phyloP scores from a whole-genome alignment of 2,888 invertebrate genomes.

The Drosophila borealis region DNA sequence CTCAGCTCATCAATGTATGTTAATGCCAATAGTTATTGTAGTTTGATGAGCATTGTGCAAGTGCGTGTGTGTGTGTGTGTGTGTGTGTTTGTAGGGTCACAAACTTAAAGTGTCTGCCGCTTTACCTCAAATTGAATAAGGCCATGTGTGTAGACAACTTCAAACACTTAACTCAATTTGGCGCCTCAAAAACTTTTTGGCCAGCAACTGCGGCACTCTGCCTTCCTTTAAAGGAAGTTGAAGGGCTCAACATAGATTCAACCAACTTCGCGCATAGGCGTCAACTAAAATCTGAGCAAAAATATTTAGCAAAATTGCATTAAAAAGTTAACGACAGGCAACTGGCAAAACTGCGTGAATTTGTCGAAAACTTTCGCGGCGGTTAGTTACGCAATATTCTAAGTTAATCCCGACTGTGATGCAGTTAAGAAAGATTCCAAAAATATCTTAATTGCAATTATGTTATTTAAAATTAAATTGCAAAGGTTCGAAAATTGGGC shows the following conservation, averaged over 20 bases:
- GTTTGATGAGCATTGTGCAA: slow-evolving; percentile 42
- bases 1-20: slow-evolving; percentile 38
- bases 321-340: slow-evolving; percentile 63
- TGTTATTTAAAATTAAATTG: too few relatives aligned
- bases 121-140: slow-evolving; percentile 72
- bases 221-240: background rate
- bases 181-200: slow-evolving; percentile 57
- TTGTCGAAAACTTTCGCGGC: slow-evolving; percentile 40
- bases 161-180: slow-evolving; percentile 69
- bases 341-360: slow-evolving; percentile 43
- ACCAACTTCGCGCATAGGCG: slow-evolving; percentile 52
- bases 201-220: slow-evolving; percentile 5
- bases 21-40: slow-evolving; percentile 76
- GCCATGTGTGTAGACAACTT: slow-evolving; percentile 57
- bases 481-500: too few relatives aligned
- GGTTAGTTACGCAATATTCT: slow-evolving; percentile 12
- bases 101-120: slow-evolving; percentile 54
- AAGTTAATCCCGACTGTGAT: slow-evolving; percentile 1
- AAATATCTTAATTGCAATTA: too few relatives aligned
- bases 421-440: too few relatives aligned
- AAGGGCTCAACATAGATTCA: slow-evolving; percentile 22
- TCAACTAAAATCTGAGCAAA: slow-evolving; percentile 62
- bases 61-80: background rate
- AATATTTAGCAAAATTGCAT: slow-evolving; percentile 74
- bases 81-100: background rate